phyloP scores from a whole-genome alignment of 2,888 invertebrate genomes.

The Eulithis testata region DNA sequence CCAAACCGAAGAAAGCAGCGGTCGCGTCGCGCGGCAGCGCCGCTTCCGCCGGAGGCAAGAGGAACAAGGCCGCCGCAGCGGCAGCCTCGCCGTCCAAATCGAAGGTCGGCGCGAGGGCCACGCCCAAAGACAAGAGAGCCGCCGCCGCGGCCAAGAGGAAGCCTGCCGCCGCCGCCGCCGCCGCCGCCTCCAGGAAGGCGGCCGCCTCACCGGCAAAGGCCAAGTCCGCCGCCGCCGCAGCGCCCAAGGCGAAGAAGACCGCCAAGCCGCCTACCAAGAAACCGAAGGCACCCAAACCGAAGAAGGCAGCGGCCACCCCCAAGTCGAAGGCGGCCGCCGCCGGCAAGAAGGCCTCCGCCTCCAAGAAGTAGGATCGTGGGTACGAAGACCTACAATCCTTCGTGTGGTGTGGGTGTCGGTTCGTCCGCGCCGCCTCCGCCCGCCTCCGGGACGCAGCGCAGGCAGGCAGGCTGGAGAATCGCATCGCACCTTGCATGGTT shows the following conservation, averaged over 20 bases:
- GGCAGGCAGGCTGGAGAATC: no score
- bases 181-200: constrained; percentile 7
- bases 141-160: constrained; percentile 44
- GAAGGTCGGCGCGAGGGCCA: neutral
- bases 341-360: constrained; percentile 45
- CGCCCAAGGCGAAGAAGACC: constrained; percentile 88
- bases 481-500: no score
- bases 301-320: constrained; percentile 42
- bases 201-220: constrained; percentile 27
- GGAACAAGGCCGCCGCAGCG: constrained; percentile 44
- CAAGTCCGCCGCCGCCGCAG: constrained; percentile 23
- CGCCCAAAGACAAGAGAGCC: constrained; percentile 32
- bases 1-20: constrained; percentile 38
- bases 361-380: constrained; percentile 1
- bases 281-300: no score
- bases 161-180: constrained; percentile 18
- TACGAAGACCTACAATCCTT: no score
- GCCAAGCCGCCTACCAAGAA: constrained; percentile 51
- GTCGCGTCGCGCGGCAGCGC: constrained; percentile 26
- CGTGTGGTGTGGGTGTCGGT: no score
- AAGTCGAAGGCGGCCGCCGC: constrained; percentile 58
- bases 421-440: constrained; percentile 6
- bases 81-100: constrained; percentile 46
- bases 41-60: constrained; percentile 46
- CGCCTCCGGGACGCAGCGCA: constrained; percentile 1